These are phyloP conservation scores for Halcyon senegalensis DNA, from an alignment of 2,113 vertebrate genomes.

Conservation along the genomic window DNA sequence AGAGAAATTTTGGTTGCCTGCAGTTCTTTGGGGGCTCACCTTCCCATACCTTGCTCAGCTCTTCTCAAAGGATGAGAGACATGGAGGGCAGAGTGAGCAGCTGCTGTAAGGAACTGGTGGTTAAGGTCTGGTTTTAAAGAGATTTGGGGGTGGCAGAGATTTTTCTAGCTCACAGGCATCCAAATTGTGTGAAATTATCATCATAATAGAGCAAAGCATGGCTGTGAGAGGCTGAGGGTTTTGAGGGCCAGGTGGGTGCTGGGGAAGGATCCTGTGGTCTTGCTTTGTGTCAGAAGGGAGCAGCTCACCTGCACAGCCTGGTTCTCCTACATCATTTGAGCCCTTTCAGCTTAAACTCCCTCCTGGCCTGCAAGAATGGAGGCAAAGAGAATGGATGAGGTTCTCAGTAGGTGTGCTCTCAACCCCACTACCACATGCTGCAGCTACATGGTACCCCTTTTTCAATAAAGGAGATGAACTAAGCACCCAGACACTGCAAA, in stretches of 20 bases:
- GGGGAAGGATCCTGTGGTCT: not conserved
- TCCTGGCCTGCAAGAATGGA: not conserved
- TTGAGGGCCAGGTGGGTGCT: not conserved
- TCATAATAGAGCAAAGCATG: not conserved
- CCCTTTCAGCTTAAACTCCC: not conserved
- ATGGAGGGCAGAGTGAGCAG: rapidly evolving
- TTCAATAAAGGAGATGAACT: not conserved
- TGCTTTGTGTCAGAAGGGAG: not conserved
- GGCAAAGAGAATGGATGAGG: not conserved
- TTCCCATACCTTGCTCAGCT: not conserved
- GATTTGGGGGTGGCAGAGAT: not conserved
- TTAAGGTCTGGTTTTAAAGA: not conserved
- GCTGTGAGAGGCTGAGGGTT: not conserved
- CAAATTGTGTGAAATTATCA: not conserved
- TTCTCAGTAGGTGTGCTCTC: not conserved
- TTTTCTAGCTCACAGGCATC: not conserved
- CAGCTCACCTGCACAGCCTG: not conserved
- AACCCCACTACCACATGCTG: not conserved
- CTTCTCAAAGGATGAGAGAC: not conserved
- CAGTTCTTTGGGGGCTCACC: not conserved
- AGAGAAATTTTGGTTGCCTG: not conserved
- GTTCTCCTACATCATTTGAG: not conserved
- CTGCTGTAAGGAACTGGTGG: not conserved
- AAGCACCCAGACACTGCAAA: not conserved
- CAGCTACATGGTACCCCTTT: not conserved